Evolutionary conservation across 2,113 vertebrate genomes (phyloP), one percentile per base, ranked within the genome.

Genomic region (Ursus arctos): DNA sequence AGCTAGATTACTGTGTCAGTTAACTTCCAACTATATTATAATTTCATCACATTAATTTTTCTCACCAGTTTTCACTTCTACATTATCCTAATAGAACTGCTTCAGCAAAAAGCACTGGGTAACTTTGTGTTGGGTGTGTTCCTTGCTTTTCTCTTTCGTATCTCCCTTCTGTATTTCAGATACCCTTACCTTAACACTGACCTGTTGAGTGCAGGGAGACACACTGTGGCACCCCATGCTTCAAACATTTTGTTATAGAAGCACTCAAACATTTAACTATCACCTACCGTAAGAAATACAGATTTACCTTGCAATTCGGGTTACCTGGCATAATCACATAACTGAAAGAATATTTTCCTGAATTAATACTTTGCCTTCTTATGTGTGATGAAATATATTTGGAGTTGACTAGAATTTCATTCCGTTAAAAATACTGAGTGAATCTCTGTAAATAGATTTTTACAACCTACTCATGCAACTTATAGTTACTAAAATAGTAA

Each of bases 391-490:
- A 96, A 87, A 80, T 31, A 16, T 9, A 33, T 91, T 93, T 96
- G 51, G 43, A 51, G 36, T 69, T 89, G 67, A 74, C 4, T 72
- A 76, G 11, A 80, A 81, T 51, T 59, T 31, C 7, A 79, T 67
- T 51, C 3, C 43, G 83, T 69, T 79, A 59, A 80, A 82, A 88
- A 55, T 81, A 26, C 65, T 65, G 16, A 1, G 14, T 77, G 2
- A 8, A 36, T 91, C 16, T 93, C 26, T 65, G 13, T 72, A 89
- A 69, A 65, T 21, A 43, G 43, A 82, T 86, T 97, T 96, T 96
- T 24, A 87, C 18, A 91, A 82, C 13, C 3, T 26, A 51, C 6
- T 76, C 57, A n/a, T 63, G 4, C 5, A 76, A 77, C 40, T 19
- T 72, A 8, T 22, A 49, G 22, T 63, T 95, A 26, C 22, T 26